Evolutionary conservation across 2,797 vertebrate species (phyloP).

Genomic region (Bradypodion ventrale): DNA sequence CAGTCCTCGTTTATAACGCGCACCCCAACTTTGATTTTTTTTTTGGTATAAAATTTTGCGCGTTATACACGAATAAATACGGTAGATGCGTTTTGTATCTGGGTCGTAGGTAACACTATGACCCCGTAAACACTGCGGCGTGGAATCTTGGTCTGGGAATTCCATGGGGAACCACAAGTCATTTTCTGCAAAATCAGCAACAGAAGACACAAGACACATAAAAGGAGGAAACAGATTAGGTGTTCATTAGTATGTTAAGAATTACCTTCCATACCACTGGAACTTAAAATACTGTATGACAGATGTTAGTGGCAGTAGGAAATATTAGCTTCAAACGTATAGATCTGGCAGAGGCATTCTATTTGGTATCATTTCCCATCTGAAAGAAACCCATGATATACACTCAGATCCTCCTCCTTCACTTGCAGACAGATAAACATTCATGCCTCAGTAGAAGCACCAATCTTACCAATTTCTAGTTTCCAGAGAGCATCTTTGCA

Average conservation of each 20-base stretch:
- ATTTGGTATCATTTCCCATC: not conserved
- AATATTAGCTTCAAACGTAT: constrained; percentile 19
- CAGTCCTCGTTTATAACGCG: no score
- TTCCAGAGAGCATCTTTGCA: constrained; percentile 85
- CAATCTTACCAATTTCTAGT: constrained; percentile 82
- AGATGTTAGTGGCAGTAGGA: not conserved
- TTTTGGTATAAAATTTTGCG: no score
- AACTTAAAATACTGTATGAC: not conserved
- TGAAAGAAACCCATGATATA: not conserved
- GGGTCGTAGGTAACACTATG: constrained; percentile 88
- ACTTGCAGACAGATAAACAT: not conserved
- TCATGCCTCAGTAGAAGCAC: not conserved
- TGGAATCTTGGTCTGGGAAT: constrained; percentile 68
- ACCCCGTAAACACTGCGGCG: constrained; percentile 75
- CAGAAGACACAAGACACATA: not conserved
- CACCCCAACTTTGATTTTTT: no score
- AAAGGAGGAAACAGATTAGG: not conserved
- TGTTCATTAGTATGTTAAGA: not conserved
- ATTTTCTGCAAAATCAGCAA: constrained; percentile 73
- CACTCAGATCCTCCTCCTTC: not conserved
- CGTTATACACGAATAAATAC: no score
- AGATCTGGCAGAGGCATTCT: no score
- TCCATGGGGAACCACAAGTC: constrained; percentile 88
- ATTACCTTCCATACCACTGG: not conserved
- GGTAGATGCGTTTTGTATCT: constrained; percentile 83